Base-by-base conservation (phyloP, 2,797 vertebrate species). In the Sternotherus odoratus region DNA sequence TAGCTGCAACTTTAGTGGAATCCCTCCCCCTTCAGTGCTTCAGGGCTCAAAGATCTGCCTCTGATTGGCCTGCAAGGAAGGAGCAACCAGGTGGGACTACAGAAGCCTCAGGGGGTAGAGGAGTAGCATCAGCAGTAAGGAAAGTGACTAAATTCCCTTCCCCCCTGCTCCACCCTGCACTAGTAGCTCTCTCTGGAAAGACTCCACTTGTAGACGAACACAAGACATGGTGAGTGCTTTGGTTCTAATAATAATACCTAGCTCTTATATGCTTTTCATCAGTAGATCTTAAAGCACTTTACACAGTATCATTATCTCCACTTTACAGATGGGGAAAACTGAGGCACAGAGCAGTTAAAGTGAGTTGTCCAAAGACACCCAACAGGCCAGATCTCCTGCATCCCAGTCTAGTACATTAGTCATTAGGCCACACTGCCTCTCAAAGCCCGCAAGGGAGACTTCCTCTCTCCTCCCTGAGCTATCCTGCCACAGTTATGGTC, bases 91-190 rank as follows among this genome's bases (percentile, higher is more conserved):
- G 79, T 92, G 85, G 15, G 83, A 75, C 30, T 63, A 50, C 43
- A 94, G 83, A 87, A 86, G 51, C 30, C 33, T 13, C 0, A 0
- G 28, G 51, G 56, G 78, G 24, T 33, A 95, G 88, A 95, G 5
- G 9, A 94, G 33, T 90, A 96, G 33, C 91, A 96, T 87, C 77
- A 92, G 85, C 24, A 24, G 69, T 16, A 46, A 46, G 69, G 21
- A 26, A 43, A 46, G 23, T 26, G 46, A 26, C 66, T 39, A 6
- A 1, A 84, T 23, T 17, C 16, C 54, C 0, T 82, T 39, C 5
- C 63, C 0, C 0, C 36, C 2, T 43, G 13, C 33, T 3, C 8
- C 63, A 50, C 17, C 23, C 13, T 91, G 46, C 49, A 21, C 8
- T 50, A 36, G 17, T 4, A 43, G 0, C 9, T 19, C 1, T 4